Conservation (phyloP, 2,113 vertebrate species). For the Ptyas mucosa region DNA sequence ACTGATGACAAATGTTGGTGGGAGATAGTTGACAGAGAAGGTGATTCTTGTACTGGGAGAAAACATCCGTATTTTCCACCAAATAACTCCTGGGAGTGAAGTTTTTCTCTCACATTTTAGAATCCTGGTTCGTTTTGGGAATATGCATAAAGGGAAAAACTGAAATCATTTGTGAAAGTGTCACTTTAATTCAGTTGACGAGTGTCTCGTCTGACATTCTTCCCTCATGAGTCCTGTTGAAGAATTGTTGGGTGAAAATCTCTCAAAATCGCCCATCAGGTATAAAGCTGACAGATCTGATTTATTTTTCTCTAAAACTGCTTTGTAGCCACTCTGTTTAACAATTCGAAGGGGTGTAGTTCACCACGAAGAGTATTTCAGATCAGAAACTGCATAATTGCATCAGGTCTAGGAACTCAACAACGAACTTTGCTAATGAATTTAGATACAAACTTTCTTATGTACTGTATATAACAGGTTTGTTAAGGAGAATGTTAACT, state of each 20-base stretch:
- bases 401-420: not conserved
- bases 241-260: not conserved
- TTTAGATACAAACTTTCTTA: not conserved
- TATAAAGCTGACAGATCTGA: not conserved
- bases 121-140: not conserved
- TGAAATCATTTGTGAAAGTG: not conserved
- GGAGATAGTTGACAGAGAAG: not conserved
- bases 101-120: not conserved
- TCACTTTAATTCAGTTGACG: not conserved
- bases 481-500: not conserved
- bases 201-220: not conserved
- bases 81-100: not conserved
- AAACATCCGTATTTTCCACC: not conserved
- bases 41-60: not conserved
- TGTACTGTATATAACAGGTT: not conserved
- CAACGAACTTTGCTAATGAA: not conserved
- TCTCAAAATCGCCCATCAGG: not conserved
- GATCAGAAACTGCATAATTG: not conserved
- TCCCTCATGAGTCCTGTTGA: not conserved
- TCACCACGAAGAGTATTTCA: not conserved
- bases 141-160: not conserved
- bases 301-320: not conserved
- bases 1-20: not conserved
- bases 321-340: not conserved
- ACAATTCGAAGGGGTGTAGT: not conserved